Evolutionary conservation across 2,888 invertebrate species (phyloP), one percentile per base, ranked within the genome.

Genomic region (Antitype chi): DNA sequence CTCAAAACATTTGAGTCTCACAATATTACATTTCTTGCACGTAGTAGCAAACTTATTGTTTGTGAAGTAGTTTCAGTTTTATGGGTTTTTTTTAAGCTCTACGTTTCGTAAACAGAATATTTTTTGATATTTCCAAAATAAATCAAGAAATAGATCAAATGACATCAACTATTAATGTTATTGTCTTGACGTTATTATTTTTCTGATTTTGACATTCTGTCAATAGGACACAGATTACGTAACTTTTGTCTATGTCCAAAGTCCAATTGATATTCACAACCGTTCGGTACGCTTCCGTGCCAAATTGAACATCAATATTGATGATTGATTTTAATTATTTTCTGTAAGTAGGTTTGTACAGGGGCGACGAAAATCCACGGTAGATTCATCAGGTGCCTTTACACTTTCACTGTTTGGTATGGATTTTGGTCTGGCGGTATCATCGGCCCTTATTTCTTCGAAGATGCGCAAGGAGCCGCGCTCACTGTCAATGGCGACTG

Each of bases 1-100:
- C n/a, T 86, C 85, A 88, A 87, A 89, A 84, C 88, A 90, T 90
- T 80, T 72, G 74, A 72, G 63, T 74, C 80, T 80, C 76, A 87
- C 57, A 80, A 63, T 74, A 76, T 66, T 73, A 72, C 78, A 82
- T 85, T 32, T 62, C 60, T 23, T 68, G 62, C 15, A 47, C 4
- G 52, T 25, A 25, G 17, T 28, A 7, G 11, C 0, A 38, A 63
- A 74, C 25, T 23, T 25, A 20, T 55, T 38, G 52, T 28, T 60
- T 15, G 6, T 47, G 2, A 47, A 17, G 11, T 25, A 20, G 1
- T 13, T 52, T 49, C 4, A 25, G 23, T 68, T 49, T 38, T 43
- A 20, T 25, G 3, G 5, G 13, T 49, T 74, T 69, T 38, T 38
- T 52, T 38, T 20, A 32, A 11, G 17, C 7, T 28, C 17, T 47